Evolutionary conservation across 2,888 invertebrate genomes (phyloP).

Genomic region (Zaprionus lineosus): DNA sequence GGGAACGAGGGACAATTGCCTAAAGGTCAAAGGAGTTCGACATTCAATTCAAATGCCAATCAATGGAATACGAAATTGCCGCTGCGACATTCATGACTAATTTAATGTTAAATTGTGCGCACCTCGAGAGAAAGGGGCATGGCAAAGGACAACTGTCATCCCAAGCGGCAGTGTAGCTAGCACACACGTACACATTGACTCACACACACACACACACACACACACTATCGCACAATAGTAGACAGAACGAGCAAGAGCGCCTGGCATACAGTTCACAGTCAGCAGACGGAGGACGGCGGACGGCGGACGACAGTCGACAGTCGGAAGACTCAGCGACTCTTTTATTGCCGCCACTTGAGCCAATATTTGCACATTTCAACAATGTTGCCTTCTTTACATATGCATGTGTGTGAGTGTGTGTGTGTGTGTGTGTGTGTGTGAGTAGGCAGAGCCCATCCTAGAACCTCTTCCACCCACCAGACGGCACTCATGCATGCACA

Average conservation of each 20-base stretch:
- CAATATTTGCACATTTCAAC: conserved; percentile 77
- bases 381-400: conserved; percentile 64
- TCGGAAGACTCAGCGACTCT: conserved; percentile 52
- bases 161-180: not conserved
- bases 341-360: conserved; percentile 74
- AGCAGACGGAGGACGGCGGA: too few relatives aligned
- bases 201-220: conserved; percentile 2
- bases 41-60: conserved; percentile 37
- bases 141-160: conserved; percentile 6
- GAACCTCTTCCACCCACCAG: conserved; percentile 10
- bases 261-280: too few relatives aligned
- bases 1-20: too few relatives aligned
- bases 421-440: conserved; percentile 12
- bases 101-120: conserved; percentile 66
- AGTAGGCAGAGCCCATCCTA: conserved; percentile 25
- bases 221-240: conserved; percentile 34
- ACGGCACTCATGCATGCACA: conserved; percentile 70
- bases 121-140: conserved; percentile 11
- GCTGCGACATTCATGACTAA: conserved; percentile 54
- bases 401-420: not conserved
- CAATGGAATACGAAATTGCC: conserved; percentile 62
- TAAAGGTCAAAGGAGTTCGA: conserved; percentile 33
- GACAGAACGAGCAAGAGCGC: conserved; percentile 29
- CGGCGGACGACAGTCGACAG: conserved; percentile 11
- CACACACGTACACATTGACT: too few relatives aligned